Evolutionary conservation across 2,113 vertebrate species (phyloP).

Genomic region (Campylomormyrus tamandua): DNA sequence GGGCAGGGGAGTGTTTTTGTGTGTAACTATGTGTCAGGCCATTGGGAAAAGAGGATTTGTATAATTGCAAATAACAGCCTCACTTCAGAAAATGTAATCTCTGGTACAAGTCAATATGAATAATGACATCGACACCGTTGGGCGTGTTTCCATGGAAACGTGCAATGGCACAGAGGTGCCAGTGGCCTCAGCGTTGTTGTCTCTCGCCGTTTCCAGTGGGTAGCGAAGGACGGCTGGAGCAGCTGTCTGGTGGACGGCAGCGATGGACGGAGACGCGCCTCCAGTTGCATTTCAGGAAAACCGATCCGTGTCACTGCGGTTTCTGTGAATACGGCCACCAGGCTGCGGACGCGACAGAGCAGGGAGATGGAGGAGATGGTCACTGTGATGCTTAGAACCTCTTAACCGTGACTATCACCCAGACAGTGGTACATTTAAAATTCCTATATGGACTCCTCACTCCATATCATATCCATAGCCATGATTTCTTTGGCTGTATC

Average conservation of each 20-base stretch:
- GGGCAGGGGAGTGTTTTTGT: constrained; percentile 25
- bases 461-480: neutral
- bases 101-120: constrained; percentile 53
- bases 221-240: neutral
- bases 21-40: constrained; percentile 36
- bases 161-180: constrained; percentile 12
- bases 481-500: neutral
- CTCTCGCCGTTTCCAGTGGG: neutral
- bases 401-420: neutral
- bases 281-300: neutral
- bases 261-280: neutral
- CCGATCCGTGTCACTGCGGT: neutral
- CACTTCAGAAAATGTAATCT: constrained; percentile 43
- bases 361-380: too few relatives aligned
- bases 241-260: neutral
- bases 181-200: neutral
- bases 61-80: constrained; percentile 28
- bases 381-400: neutral
- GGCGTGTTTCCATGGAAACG: constrained; percentile 68
- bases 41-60: constrained; percentile 37
- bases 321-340: neutral
- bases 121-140: constrained; percentile 43
- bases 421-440: neutral
- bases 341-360: neutral
- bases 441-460: neutral